These are phyloP conservation scores for Pseudorhombus dupliciocellatus DNA, from an alignment of 2,113 vertebrate genomes.

Conservation along the genomic window DNA sequence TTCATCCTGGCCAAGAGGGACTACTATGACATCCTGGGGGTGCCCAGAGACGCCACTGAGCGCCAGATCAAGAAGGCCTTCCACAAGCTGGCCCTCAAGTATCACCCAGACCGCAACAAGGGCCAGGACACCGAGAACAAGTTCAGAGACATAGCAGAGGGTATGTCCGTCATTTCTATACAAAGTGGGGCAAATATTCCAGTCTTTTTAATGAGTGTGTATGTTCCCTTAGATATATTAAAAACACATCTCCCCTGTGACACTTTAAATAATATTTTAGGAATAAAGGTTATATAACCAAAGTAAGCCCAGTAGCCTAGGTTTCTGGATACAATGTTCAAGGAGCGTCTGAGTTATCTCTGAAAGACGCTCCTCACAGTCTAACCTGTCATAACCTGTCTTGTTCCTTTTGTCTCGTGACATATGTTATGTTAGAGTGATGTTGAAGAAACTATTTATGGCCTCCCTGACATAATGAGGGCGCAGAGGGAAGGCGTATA, in stretches of 20 bases:
- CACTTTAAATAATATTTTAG: no score
- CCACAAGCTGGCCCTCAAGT: constrained; percentile 94
- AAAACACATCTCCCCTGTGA: no score
- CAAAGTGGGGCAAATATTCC: not conserved
- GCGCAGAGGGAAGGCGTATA: not conserved
- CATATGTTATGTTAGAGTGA: not conserved
- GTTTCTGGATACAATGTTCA: not conserved
- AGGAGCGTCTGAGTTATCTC: not conserved
- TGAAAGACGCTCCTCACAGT: not conserved
- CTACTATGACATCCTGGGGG: constrained; percentile 94
- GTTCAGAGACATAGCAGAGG: constrained; percentile 96
- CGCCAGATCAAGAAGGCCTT: constrained; percentile 98
- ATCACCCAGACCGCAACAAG: constrained; percentile 97
- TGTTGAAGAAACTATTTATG: not conserved
- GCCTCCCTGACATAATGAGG: no score
- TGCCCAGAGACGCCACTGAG: constrained; percentile 91
- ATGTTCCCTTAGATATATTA: no score
- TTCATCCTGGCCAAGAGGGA: constrained; percentile 91
- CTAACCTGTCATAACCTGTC: not conserved
- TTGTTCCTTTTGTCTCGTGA: constrained; percentile 2
- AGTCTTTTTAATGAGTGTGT: no score
- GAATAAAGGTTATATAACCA: no score
- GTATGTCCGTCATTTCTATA: constrained; percentile 68
- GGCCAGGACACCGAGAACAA: constrained; percentile 91
- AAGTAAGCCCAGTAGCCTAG: no score